These are phyloP conservation scores for Diplolepis rosae DNA, from an alignment of 2,888 invertebrate genomes.

Conservation along the genomic window DNA sequence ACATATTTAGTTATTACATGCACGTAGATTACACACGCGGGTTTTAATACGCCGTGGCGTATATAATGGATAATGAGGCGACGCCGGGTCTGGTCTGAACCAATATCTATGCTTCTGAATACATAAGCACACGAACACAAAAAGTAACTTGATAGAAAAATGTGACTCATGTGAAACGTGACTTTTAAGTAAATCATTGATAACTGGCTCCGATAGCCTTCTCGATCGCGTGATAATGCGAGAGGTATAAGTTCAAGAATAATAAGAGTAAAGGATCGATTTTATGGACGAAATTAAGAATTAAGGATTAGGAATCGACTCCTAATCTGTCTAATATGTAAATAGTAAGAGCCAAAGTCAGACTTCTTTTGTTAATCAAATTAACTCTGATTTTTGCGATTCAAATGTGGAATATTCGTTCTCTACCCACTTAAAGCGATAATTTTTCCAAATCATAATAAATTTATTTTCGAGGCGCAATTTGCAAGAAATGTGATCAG, in stretches of 20 bases:
- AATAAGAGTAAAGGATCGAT: neutral
- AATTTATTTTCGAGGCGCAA: too few relatives aligned
- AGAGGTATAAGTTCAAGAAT: neutral
- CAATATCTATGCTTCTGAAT: neutral
- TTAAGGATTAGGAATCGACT: too few relatives aligned
- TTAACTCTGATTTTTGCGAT: neutral
- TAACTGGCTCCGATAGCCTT: neutral
- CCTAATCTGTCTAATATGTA: neutral
- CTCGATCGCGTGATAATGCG: neutral
- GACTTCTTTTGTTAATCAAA: neutral
- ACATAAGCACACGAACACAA: neutral
- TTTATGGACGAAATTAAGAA: too few relatives aligned
- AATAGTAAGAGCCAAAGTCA: neutral
- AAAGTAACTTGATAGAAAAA: neutral
- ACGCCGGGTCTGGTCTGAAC: slow-evolving; percentile 8
- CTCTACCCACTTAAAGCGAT: neutral
- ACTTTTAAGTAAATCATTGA: neutral
- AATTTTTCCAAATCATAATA: neutral
- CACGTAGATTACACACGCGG: neutral
- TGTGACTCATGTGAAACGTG: neutral
- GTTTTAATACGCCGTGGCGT: neutral
- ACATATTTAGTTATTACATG: neutral
- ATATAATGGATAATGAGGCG: slow-evolving; percentile 11
- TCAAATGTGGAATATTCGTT: neutral
- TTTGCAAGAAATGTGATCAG: too few relatives aligned